A percentile compares a stretch with the other conserved stretches of the same genome.
phyloP scores from a whole-genome alignment of 2,113 vertebrate genomes.

The Coturnix japonica region DNA sequence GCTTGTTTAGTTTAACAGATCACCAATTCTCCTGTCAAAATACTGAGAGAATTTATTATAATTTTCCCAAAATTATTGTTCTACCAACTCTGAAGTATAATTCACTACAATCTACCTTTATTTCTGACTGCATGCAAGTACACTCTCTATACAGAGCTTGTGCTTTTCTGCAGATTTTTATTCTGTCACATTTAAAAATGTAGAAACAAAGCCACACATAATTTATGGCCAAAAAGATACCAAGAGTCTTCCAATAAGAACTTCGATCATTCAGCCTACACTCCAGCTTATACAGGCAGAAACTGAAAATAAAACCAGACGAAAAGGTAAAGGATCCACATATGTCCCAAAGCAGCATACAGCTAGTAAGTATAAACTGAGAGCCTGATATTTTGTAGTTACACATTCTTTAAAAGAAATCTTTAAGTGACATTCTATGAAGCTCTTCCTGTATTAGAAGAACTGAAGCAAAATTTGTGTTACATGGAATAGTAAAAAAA shows the following conservation, averaged over 20 bases:
- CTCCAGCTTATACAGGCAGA: neutral
- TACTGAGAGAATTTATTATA: neutral
- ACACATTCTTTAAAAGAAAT: neutral
- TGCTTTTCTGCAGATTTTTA: accelerated
- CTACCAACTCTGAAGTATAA: neutral
- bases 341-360: neutral
- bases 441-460: neutral
- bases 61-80: neutral
- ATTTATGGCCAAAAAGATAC: neutral
- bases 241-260: neutral
- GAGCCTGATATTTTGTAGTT: neutral
- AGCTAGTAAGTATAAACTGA: neutral
- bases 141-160: neutral
- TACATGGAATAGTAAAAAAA: neutral
- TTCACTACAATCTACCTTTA: neutral
- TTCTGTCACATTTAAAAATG: neutral
- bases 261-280: neutral
- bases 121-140: neutral
- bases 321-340: neutral
- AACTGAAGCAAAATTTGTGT: neutral
- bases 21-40: neutral
- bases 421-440: neutral
- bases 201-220: neutral
- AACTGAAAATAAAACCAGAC: neutral
- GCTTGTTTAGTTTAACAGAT: neutral